phyloP scores from a whole-genome alignment of 2,113 vertebrate genomes.

The Tricholaema leucomelas region DNA sequence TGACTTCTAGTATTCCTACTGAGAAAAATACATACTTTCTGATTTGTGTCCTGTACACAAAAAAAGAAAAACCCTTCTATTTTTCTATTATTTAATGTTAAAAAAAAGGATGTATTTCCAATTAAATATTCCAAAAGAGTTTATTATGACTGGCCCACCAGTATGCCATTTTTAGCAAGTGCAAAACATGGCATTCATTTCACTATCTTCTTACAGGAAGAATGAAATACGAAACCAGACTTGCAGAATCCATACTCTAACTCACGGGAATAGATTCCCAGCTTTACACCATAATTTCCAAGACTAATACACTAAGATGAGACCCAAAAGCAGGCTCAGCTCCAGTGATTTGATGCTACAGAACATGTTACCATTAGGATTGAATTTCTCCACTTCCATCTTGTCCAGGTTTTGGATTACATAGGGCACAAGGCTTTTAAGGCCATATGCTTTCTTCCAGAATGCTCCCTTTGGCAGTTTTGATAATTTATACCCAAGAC shows the following conservation, averaged over 20 bases:
- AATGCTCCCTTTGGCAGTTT: background rate
- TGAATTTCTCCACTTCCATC: background rate
- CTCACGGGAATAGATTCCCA: background rate
- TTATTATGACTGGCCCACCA: background rate
- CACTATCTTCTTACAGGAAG: background rate
- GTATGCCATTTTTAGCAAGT: background rate
- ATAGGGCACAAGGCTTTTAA: background rate
- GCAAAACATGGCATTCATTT: background rate
- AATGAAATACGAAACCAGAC: background rate
- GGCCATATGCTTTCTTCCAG: background rate
- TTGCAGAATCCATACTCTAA: background rate
- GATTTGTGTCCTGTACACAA: background rate
- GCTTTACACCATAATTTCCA: background rate
- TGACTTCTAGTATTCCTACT: background rate
- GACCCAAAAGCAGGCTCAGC: background rate
- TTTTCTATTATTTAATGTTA: background rate
- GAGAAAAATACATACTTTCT: constrained; percentile 13
- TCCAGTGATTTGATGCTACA: background rate
- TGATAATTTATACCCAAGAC: background rate
- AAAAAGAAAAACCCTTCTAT: background rate
- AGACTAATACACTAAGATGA: background rate
- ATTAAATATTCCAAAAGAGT: background rate
- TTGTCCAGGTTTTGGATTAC: background rate
- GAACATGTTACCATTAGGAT: background rate
- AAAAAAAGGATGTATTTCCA: background rate